phyloP scores from a whole-genome alignment of 2,113 vertebrate species.

The Ifrita kowaldi region DNA sequence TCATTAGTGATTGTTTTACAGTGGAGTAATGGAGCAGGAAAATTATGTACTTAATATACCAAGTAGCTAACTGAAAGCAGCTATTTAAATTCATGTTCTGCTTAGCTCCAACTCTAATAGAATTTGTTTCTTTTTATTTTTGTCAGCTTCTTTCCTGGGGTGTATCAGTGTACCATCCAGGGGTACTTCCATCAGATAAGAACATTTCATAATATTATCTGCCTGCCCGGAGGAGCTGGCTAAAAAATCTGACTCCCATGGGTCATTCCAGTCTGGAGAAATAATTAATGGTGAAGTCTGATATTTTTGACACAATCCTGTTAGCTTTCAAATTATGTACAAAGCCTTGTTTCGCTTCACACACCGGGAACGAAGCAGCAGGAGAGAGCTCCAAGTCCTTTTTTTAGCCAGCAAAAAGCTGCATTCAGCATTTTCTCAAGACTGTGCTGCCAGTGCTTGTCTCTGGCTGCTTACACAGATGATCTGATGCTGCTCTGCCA shows the following conservation, averaged over 20 bases:
- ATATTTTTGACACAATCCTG: background rate
- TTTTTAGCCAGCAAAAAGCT: conserved; percentile 22
- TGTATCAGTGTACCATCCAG: background rate
- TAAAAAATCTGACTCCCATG: background rate
- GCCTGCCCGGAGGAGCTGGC: background rate
- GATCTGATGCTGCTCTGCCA: background rate
- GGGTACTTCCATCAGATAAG: background rate
- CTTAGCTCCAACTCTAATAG: background rate
- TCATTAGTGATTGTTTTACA: background rate
- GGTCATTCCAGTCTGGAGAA: background rate
- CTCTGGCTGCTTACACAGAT: background rate
- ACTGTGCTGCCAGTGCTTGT: background rate
- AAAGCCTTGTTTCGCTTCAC: background rate
- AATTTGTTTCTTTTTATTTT: background rate
- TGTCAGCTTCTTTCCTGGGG: background rate
- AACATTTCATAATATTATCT: background rate
- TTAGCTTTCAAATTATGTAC: conserved; percentile 21
- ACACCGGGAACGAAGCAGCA: background rate
- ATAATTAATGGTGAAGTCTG: background rate
- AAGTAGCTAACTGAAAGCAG: background rate
- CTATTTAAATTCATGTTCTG: background rate
- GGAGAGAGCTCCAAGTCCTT: background rate
- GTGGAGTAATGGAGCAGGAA: background rate
- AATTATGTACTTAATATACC: background rate
- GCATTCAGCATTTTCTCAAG: conserved; percentile 22